Percentiles rank a stretch among this genome's conserved stretches.
Conservation (phyloP, 1,140 invertebrate genomes). For the Brevipalpus yothersi region DNA sequence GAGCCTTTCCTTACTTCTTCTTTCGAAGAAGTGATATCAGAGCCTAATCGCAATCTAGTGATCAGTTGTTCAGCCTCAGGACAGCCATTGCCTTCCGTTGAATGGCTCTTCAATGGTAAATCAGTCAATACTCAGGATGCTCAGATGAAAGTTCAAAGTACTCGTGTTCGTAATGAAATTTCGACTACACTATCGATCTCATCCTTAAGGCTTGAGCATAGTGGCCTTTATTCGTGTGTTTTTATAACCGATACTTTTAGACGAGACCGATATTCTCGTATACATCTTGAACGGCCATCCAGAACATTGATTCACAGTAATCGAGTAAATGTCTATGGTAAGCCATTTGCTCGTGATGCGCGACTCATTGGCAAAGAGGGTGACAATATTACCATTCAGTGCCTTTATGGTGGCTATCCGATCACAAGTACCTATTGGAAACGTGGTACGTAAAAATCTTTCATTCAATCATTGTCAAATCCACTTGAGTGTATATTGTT, state of each 20-base stretch:
- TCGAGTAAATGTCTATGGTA: not conserved
- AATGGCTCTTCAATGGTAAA: slow-evolving; percentile 12
- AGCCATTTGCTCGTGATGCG: not conserved
- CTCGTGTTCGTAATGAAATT: not conserved
- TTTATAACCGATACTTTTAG: not conserved
- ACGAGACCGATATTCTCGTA: not conserved
- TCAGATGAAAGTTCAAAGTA: not conserved
- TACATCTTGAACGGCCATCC: too few species aligned
- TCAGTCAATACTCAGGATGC: slow-evolving; percentile 8
- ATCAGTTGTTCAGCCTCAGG: not conserved
- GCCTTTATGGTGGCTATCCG: not conserved
- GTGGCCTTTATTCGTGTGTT: not conserved
- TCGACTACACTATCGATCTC: not conserved
- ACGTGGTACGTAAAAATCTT: too few species aligned
- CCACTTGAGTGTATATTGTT: too few species aligned
- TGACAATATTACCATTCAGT: not conserved
- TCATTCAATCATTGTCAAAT: too few species aligned
- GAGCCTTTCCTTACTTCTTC: not conserved
- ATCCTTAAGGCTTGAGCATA: not conserved
- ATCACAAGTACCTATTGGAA: not conserved
- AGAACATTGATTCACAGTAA: not conserved
- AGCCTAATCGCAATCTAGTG: not conserved
- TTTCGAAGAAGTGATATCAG: not conserved
- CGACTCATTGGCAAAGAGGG: not conserved
- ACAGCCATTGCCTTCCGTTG: not conserved